phyloP scores from a whole-genome alignment of 2,113 vertebrate genomes.

The Labeo catla region DNA sequence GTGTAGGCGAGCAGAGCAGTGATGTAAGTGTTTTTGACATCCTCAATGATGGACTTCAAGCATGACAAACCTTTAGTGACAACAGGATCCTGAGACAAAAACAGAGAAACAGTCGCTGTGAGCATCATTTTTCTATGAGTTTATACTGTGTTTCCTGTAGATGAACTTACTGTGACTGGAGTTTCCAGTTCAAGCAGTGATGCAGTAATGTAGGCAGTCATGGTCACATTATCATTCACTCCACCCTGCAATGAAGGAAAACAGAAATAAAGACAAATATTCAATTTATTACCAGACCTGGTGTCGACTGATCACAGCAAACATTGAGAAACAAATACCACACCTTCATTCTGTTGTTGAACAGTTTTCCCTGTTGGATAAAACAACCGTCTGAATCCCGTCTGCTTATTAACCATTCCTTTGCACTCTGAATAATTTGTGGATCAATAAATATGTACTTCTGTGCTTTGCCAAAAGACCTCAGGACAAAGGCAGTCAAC shows the following conservation, averaged over 20 bases:
- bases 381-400: constrained; percentile 80
- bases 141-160: neutral
- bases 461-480: constrained; percentile 73
- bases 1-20: constrained; percentile 84
- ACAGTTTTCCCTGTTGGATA: constrained; percentile 70
- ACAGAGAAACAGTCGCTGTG: neutral
- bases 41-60: constrained; percentile 59
- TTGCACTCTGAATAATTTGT: constrained; percentile 49
- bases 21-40: constrained; percentile 73
- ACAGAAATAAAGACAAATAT: neutral
- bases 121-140: neutral
- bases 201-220: constrained; percentile 67
- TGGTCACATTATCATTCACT: constrained; percentile 78
- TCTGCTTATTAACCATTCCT: constrained; percentile 71
- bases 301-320: neutral
- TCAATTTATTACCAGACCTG: too few relatives aligned
- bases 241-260: constrained; percentile 72
- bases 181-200: constrained; percentile 72
- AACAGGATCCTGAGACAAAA: constrained; percentile 64
- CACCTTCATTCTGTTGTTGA: constrained; percentile 80
- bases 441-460: constrained; percentile 73
- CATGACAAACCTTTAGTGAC: constrained; percentile 77
- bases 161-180: constrained; percentile 64
- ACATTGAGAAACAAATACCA: constrained; percentile 37
- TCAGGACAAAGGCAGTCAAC: constrained; percentile 83